phyloP scores from a whole-genome alignment of 1,140 invertebrate species.

The Calycopis cecrops region DNA sequence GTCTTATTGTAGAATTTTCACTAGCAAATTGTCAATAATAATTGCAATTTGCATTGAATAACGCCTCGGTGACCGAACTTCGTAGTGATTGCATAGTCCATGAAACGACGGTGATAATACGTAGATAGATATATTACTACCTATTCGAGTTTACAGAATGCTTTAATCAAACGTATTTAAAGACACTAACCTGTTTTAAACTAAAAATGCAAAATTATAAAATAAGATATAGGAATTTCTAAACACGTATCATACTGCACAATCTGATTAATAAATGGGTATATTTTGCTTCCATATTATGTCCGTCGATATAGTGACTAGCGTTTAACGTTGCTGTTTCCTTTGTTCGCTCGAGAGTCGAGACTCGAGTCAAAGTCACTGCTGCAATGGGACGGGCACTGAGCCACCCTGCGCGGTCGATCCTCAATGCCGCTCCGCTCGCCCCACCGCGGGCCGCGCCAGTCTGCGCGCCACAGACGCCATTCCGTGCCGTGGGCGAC shows the following conservation, averaged over 20 bases:
- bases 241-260: background rate
- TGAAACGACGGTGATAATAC: no score
- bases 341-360: constrained; percentile 40
- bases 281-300: constrained; percentile 20
- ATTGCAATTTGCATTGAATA: no score
- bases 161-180: no score
- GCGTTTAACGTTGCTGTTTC: constrained; percentile 7
- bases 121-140: no score
- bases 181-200: constrained; percentile 3
- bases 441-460: constrained; percentile 4
- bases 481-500: constrained; percentile 27
- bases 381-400: constrained; percentile 20
- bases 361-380: constrained; percentile 23
- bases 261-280: no score
- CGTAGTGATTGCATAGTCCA: no score
- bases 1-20: no score
- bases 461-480: constrained; percentile 32
- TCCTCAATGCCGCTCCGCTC: background rate
- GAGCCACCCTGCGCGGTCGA: constrained; percentile 18
- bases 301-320: constrained; percentile 13
- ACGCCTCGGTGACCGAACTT: no score
- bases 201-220: constrained; percentile 1
- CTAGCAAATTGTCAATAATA: no score
- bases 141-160: no score
- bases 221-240: background rate